phyloP scores from a whole-genome alignment of 2,888 invertebrate species.

The Disparrhopalites patrizii region DNA sequence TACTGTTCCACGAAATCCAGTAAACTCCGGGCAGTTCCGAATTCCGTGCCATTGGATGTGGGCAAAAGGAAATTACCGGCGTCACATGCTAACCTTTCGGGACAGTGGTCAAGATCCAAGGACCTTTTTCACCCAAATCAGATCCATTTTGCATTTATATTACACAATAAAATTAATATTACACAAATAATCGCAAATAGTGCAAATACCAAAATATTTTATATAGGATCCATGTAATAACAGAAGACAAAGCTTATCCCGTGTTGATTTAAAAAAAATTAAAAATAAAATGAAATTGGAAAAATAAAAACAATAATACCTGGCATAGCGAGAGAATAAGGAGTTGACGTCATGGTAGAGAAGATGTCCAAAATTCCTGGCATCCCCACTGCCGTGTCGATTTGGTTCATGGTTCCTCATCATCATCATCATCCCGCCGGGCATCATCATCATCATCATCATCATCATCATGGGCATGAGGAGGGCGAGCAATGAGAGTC shows the following conservation, averaged over 20 bases:
- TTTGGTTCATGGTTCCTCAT: slow-evolving; percentile 15
- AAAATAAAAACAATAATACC: slow-evolving; percentile 21
- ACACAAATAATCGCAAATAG: no score
- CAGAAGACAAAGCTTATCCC: no score
- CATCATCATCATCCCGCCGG: slow-evolving; percentile 29
- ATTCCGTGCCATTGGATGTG: slow-evolving; percentile 17
- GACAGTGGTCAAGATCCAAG: slow-evolving; percentile 45
- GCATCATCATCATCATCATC: slow-evolving; percentile 32
- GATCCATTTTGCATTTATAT: no score
- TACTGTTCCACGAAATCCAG: slow-evolving; percentile 43
- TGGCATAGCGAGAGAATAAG: slow-evolving; percentile 35
- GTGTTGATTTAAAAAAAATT: background rate
- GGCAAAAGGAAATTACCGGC: slow-evolving; percentile 37
- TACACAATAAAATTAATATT: no score
- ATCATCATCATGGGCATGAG: slow-evolving; percentile 34
- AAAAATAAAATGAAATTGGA: background rate
- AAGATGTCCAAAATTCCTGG: slow-evolving; percentile 23
- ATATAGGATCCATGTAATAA: no score
- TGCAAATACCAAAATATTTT: no score
- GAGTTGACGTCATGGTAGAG: slow-evolving; percentile 12
- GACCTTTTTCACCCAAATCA: no score
- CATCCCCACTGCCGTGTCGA: slow-evolving; percentile 30
- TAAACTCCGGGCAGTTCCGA: slow-evolving; percentile 34
- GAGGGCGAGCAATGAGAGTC: slow-evolving; percentile 42
- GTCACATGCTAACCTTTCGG: slow-evolving; percentile 42